Evolutionary conservation across 2,113 vertebrate species (phyloP).

Genomic region (Malurus alboscapulatus): DNA sequence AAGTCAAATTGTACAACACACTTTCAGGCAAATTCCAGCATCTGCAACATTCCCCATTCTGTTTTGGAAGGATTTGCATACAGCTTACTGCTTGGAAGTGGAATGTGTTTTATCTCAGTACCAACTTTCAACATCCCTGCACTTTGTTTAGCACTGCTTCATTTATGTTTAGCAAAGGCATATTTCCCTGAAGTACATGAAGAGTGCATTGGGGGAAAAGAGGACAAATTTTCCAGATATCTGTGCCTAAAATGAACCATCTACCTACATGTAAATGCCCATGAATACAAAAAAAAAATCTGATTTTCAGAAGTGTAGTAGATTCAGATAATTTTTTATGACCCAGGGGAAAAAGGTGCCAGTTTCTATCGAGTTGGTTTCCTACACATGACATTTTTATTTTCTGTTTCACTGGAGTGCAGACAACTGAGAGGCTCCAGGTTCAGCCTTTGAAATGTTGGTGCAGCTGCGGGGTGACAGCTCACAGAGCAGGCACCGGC

Average conservation of each 20-base stretch:
- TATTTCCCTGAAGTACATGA: neutral
- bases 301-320: neutral
- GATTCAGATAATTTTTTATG: neutral
- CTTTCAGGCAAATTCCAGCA: neutral
- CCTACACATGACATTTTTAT: neutral
- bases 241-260: neutral
- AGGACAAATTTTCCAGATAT: neutral
- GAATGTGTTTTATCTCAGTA: neutral
- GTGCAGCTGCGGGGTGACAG: neutral
- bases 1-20: neutral
- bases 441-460: neutral
- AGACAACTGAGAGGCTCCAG: neutral
- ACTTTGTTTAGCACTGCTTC: neutral
- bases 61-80: neutral
- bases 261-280: neutral
- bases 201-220: neutral
- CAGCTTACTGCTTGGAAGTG: neutral
- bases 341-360: neutral
- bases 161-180: neutral
- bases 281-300: neutral
- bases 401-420: neutral
- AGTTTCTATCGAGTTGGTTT: neutral
- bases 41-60: neutral
- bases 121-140: neutral
- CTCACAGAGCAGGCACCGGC: neutral